A percentile compares a stretch with the other conserved stretches of the same genome.
phyloP scores from a whole-genome alignment of 2,888 invertebrate species.

The Tenthredo livida region DNA sequence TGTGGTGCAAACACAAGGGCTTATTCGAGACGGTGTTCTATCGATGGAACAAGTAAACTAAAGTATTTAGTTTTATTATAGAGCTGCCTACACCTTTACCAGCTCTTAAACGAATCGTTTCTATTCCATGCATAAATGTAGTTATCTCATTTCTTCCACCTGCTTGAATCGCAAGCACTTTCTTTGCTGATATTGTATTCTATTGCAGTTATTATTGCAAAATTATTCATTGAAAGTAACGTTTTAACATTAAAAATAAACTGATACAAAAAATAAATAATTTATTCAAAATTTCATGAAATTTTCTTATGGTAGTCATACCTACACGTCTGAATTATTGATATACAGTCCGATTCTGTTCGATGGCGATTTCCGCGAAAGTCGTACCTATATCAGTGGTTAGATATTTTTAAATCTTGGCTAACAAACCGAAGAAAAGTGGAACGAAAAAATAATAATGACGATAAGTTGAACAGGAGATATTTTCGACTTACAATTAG shows the following conservation, averaged over 20 bases:
- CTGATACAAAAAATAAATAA: no score
- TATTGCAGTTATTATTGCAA: neutral
- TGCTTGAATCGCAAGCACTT: neutral
- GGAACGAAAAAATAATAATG: neutral
- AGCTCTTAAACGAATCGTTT: neutral
- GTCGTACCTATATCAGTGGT: neutral
- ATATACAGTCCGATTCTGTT: neutral
- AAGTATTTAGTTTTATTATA: neutral
- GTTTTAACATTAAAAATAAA: neutral
- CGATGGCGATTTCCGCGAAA: neutral
- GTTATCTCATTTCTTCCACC: neutral
- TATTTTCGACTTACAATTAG: neutral
- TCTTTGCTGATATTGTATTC: neutral
- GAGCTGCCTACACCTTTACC: neutral
- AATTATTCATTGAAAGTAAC: neutral
- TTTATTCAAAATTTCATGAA: neutral
- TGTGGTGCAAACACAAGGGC: slow-evolving; percentile 16
- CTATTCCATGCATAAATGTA: neutral
- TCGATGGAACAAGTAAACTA: neutral
- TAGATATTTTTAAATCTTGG: neutral
- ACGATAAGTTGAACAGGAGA: neutral
- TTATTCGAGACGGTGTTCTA: neutral
- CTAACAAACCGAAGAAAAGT: neutral
- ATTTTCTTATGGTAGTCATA: neutral
- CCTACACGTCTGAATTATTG: neutral